These are phyloP conservation scores for Propithecus perrieri DNA, from an alignment of 2,797 vertebrate species.

Conservation along the genomic window DNA sequence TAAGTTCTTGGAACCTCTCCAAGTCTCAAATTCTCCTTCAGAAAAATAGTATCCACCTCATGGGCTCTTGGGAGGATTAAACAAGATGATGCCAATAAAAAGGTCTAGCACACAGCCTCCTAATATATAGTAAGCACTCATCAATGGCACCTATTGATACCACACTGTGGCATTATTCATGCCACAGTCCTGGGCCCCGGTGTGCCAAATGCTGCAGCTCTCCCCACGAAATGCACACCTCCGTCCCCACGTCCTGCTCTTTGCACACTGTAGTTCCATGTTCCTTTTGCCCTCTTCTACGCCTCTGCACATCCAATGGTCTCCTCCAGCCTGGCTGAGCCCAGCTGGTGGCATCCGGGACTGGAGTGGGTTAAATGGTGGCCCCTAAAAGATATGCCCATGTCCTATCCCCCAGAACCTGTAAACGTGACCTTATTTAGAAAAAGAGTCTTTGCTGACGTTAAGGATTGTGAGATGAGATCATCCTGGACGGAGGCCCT, in stretches of 20 bases:
- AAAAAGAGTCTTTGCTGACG: not conserved
- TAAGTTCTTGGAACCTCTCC: not conserved
- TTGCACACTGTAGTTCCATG: not conserved
- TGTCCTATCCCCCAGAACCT: not conserved
- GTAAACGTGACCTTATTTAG: not conserved
- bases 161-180: not conserved
- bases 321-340: not conserved
- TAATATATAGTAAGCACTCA: not conserved
- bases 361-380: not conserved
- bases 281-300: not conserved
- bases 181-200: not conserved
- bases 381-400: not conserved
- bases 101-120: not conserved
- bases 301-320: not conserved
- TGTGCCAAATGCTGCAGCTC: too few relatives aligned
- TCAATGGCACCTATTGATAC: not conserved
- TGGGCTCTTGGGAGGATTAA: not conserved
- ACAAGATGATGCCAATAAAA: not conserved
- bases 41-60: not conserved
- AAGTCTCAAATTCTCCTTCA: not conserved
- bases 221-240: not conserved
- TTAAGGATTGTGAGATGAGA: not conserved
- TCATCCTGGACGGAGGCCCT: not conserved
- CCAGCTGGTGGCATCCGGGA: not conserved
- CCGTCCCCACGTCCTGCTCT: not conserved